phyloP scores from a whole-genome alignment of 2,888 invertebrate genomes.

The Pantelozetes paolii region DNA sequence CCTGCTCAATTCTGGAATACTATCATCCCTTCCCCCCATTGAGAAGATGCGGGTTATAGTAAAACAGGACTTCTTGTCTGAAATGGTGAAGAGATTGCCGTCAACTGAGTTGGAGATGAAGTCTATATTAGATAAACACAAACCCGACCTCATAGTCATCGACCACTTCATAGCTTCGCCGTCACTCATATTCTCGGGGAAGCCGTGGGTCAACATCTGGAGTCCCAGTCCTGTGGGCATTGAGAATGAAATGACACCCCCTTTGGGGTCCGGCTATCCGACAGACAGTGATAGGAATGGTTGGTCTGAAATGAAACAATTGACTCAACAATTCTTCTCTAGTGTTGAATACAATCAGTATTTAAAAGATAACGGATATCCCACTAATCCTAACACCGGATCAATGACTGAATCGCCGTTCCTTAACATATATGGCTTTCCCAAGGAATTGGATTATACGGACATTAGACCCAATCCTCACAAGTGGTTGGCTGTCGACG shows the following conservation, averaged over 20 bases:
- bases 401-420: not conserved
- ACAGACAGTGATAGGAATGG: not conserved
- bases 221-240: not conserved
- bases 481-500: constrained; percentile 6
- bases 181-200: not conserved
- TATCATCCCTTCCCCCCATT: too few species aligned
- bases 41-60: not conserved
- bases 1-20: not conserved
- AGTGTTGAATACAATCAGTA: not conserved
- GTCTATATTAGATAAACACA: not conserved
- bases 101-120: not conserved
- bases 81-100: not conserved
- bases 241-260: not conserved
- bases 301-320: constrained; percentile 19
- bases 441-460: constrained; percentile 15
- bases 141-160: not conserved
- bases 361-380: not conserved
- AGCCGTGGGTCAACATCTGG: not conserved
- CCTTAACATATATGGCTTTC: constrained; percentile 27
- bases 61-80: not conserved
- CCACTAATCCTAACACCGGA: not conserved
- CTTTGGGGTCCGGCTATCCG: not conserved
- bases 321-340: not conserved
- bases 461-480: not conserved
- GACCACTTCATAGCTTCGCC: not conserved